These are phyloP conservation scores for Gnathonemus longibarbis DNA, from an alignment of 2,113 vertebrate species.

Conservation along the genomic window DNA sequence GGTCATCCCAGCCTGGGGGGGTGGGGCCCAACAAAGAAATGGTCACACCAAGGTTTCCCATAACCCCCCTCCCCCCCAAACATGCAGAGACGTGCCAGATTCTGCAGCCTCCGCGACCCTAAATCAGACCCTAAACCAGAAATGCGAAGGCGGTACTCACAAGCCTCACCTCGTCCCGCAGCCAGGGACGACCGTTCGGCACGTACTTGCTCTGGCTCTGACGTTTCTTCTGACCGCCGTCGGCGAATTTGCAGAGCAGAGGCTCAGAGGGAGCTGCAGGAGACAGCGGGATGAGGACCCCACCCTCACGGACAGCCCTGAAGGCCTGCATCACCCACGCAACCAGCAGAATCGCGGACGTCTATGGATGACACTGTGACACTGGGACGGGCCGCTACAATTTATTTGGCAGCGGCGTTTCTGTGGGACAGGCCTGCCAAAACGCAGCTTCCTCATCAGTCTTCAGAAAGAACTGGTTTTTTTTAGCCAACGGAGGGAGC, in stretches of 20 bases:
- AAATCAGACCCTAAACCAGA: neutral
- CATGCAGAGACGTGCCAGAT: neutral
- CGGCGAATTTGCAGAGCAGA: conserved; percentile 95
- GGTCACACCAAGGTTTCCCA: neutral
- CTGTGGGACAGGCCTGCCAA: neutral
- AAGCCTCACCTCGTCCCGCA: conserved; percentile 95
- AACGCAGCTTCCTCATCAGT: neutral
- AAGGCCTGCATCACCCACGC: neutral
- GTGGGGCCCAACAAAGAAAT: conserved; percentile 12
- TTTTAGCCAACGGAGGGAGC: neutral
- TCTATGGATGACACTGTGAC: neutral
- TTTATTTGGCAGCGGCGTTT: neutral
- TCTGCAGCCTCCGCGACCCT: neutral
- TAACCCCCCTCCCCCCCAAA: neutral
- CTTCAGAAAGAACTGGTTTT: neutral
- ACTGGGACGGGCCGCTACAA: neutral
- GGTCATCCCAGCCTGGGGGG: conserved; percentile 85
- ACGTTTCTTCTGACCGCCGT: conserved; percentile 95
- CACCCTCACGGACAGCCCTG: neutral
- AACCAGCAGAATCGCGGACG: no score
- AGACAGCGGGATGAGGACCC: neutral
- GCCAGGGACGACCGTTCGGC: conserved; percentile 89
- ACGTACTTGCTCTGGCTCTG: conserved; percentile 90
- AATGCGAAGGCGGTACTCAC: conserved; percentile 69
- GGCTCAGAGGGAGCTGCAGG: conserved; percentile 84